Conservation (phyloP, 2,113 vertebrate species). For the Vidua macroura region DNA sequence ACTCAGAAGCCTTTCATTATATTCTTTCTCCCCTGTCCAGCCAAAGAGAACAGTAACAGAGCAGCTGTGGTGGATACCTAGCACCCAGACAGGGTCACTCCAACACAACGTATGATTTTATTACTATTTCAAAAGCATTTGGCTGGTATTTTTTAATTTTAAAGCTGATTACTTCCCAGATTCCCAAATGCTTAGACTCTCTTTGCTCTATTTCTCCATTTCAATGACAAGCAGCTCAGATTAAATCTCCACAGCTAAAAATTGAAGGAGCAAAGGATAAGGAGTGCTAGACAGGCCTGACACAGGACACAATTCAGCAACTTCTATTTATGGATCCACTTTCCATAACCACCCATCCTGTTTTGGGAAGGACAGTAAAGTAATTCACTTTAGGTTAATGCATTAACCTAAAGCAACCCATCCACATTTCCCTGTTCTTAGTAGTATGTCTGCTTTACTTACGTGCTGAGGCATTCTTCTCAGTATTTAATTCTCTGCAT, state of each 20-base stretch:
- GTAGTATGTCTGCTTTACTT: background rate
- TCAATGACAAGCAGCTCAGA: background rate
- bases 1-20: background rate
- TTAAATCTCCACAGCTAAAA: background rate
- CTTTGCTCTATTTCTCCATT: background rate
- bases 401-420: background rate
- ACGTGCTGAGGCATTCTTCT: background rate
- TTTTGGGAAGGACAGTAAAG: background rate
- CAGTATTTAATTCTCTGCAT: background rate
- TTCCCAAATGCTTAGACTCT: background rate
- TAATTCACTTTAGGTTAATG: background rate
- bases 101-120: background rate
- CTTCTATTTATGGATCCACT: slow-evolving; percentile 36
- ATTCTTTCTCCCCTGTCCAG: background rate
- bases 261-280: background rate
- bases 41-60: background rate
- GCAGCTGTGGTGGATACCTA: background rate
- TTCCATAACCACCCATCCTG: slow-evolving; percentile 31
- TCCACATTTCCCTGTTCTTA: background rate
- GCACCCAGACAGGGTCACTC: background rate
- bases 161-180: background rate
- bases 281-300: background rate
- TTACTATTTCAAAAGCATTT: background rate
- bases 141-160: background rate
- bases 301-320: slow-evolving; percentile 8